Conservation (phyloP, 2,113 vertebrate genomes). For the Clupea harengus region DNA sequence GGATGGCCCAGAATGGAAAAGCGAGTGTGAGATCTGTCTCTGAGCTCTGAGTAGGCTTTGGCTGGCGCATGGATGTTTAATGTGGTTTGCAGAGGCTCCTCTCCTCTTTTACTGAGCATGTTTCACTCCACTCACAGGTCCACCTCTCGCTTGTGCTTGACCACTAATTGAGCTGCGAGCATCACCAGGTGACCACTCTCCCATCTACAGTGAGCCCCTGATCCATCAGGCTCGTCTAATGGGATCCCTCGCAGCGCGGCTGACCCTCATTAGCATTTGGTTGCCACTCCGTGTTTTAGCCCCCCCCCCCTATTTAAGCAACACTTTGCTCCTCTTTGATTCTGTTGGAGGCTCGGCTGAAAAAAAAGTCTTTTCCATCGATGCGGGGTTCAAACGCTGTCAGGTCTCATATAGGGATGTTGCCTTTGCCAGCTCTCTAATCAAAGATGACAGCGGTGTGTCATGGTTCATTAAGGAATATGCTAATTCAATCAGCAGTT, state of each 20-base stretch:
- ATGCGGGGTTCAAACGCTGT: neutral
- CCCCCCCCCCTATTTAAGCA: neutral
- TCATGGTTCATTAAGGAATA: slow-evolving; percentile 9
- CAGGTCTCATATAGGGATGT: slow-evolving; percentile 4
- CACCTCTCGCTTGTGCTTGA: neutral
- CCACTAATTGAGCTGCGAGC: neutral
- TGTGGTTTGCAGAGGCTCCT: neutral
- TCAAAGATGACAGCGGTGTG: slow-evolving; percentile 4
- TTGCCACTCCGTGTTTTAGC: neutral
- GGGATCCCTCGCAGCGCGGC: neutral
- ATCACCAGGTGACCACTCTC: neutral
- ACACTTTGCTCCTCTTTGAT: neutral
- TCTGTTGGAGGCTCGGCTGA: neutral
- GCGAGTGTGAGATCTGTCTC: neutral
- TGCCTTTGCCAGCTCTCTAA: neutral
- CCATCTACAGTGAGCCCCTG: neutral
- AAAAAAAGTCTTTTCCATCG: neutral
- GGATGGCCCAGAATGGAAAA: neutral
- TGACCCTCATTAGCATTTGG: neutral
- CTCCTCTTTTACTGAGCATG: neutral
- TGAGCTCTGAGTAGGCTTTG: neutral
- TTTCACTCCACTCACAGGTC: neutral
- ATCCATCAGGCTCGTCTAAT: neutral
- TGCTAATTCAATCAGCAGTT: slow-evolving; percentile 9
- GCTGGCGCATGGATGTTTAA: neutral